Evolutionary conservation across 2,888 invertebrate genomes (phyloP), one percentile per base, ranked within the genome.

Genomic region (Conops quadrifasciatus): DNA sequence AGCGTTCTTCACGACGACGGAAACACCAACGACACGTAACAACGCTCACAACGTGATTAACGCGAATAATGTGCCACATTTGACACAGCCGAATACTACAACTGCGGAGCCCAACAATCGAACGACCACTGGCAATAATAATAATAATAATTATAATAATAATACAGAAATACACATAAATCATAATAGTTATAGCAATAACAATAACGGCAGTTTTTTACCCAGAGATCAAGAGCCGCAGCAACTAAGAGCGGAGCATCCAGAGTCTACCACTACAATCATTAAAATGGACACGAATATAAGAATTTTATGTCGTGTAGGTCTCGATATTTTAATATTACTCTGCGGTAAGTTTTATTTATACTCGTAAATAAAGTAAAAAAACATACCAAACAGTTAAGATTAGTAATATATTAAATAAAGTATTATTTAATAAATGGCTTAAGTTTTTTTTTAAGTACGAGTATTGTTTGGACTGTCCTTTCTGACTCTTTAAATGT

Each of bases 301-400:
- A 74, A 77, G 84, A 70, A 87, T 90, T 79, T 82, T 91, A 80
- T 88, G 89, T 80, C 92, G 92, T 87, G 88, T 92, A 77, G 81
- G 90, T 76, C 85, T 91, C 82, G 93, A 93, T 87, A 87, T 92
- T 79, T 79, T 88, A 72, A 89, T 93, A 79, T 82, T 93, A 73
- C 88, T 90, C 80, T 88, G 90, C 82, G 91, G 93, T 93, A 87
- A 91, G 91, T 89, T 76, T 49, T 36, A 56, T 5, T 62, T 19
- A 19, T 19, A 24, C 36, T 62, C 28, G 2, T 62, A 36, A 1
- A 21, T 19, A 2, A 47, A 63, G 13, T 45, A 24, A 45, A 21
- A 47, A 45, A 4, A 16, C 13, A 45, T 43, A 1, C 5, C 36
- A 36, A 4, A 7, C 4, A 36, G 9, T 36, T 36, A 36, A 36